Conservation (phyloP, 1,140 invertebrate species). For the Polypedilum vanderplanki region DNA sequence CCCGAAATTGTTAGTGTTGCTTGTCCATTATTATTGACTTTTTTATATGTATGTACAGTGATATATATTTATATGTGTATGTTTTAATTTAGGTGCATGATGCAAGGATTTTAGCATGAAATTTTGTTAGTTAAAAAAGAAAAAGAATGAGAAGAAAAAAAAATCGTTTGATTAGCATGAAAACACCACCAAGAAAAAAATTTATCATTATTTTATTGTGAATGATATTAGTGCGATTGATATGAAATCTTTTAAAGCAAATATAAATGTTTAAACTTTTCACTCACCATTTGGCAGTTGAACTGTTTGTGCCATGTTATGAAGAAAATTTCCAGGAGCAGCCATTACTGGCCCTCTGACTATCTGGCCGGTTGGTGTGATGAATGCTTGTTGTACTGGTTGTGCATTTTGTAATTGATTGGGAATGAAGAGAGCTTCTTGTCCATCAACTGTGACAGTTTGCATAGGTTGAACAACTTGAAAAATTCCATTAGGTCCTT, state of each 20-base stretch:
- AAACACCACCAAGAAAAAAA: slow-evolving; percentile 26
- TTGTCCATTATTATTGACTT: slow-evolving; percentile 43
- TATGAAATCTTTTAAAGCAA: neutral
- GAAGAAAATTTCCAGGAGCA: slow-evolving; percentile 49
- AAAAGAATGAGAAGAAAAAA: slow-evolving; percentile 32
- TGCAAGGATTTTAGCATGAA: neutral
- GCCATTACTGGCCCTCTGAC: slow-evolving; percentile 50
- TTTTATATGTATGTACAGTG: neutral
- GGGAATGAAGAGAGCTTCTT: slow-evolving; percentile 85
- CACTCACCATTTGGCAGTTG: slow-evolving; percentile 48
- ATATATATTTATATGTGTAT: slow-evolving; percentile 1
- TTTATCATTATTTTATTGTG: too few species aligned
- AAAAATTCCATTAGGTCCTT: slow-evolving; percentile 39
- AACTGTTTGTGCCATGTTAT: slow-evolving; percentile 52
- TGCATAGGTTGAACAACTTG: slow-evolving; percentile 56
- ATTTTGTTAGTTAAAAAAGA: slow-evolving; percentile 33
- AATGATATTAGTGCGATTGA: neutral
- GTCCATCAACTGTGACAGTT: slow-evolving; percentile 84
- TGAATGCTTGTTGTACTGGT: slow-evolving; percentile 45
- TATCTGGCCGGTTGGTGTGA: slow-evolving; percentile 56
- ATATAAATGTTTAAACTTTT: neutral
- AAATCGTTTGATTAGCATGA: slow-evolving; percentile 15
- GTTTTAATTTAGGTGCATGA: slow-evolving; percentile 33
- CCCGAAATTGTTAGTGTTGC: slow-evolving; percentile 50
- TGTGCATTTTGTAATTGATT: slow-evolving; percentile 40